These are phyloP conservation scores for Cathartes aura DNA, from an alignment of 2,113 vertebrate genomes.

Conservation along the genomic window DNA sequence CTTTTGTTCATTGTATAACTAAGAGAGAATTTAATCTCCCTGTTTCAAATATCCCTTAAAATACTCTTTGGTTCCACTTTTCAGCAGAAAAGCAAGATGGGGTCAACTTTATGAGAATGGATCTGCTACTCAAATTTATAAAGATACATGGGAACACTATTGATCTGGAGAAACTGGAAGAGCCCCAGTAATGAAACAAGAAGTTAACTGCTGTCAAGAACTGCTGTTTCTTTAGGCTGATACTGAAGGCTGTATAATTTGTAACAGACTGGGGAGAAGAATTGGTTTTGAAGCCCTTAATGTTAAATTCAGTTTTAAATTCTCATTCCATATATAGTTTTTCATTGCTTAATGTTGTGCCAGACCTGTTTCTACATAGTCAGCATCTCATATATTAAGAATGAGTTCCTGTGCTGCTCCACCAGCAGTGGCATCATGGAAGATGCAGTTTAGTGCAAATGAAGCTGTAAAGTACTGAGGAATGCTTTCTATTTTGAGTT, in stretches of 20 bases:
- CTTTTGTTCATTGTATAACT: background rate
- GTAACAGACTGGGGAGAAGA: background rate
- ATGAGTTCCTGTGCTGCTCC: background rate
- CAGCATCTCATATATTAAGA: background rate
- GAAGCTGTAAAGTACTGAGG: background rate
- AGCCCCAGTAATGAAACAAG: constrained; percentile 28
- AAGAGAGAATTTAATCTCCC: constrained; percentile 43
- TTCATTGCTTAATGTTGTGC: background rate
- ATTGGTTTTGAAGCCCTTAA: background rate
- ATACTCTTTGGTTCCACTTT: constrained; percentile 33
- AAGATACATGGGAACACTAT: background rate
- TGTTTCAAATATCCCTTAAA: constrained; percentile 22
- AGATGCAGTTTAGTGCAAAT: background rate
- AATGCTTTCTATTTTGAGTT: background rate
- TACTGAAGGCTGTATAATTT: background rate
- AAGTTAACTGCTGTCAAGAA: background rate
- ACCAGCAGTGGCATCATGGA: background rate
- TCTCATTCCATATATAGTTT: background rate
- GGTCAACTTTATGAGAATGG: constrained; percentile 32
- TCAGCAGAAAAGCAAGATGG: constrained; percentile 46
- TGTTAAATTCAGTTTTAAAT: background rate
- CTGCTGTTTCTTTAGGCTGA: background rate
- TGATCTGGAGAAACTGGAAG: constrained; percentile 40
- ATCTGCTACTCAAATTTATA: constrained; percentile 53
- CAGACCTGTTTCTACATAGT: background rate